Percentiles rank a stretch among this genome's conserved stretches.
Evolutionary conservation across 2,113 vertebrate genomes (phyloP).

Genomic region (Triplophysa tibetana): DNA sequence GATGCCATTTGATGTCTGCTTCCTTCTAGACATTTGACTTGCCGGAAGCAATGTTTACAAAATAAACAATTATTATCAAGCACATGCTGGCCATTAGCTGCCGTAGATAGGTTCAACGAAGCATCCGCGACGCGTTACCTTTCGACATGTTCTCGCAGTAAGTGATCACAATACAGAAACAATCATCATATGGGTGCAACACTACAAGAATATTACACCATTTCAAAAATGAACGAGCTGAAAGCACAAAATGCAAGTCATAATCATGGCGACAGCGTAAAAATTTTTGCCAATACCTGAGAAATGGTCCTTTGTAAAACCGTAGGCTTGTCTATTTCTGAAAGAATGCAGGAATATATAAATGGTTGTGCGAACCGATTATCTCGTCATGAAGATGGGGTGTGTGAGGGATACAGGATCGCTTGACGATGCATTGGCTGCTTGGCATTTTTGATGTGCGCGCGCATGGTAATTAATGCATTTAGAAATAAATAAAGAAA

Average conservation of each 20-base stretch:
- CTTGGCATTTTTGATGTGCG: constrained; percentile 49
- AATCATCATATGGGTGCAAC: not conserved
- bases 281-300: constrained; percentile 60
- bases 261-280: not conserved
- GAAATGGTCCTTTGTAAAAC: constrained; percentile 47
- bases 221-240: not conserved
- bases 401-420: constrained; percentile 69
- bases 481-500: not conserved
- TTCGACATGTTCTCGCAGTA: not conserved
- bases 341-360: constrained; percentile 24
- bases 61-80: not conserved
- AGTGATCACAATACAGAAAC: not conserved
- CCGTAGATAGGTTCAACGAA: not conserved
- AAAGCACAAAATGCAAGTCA: constrained; percentile 29
- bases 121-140: not conserved
- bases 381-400: constrained; percentile 39
- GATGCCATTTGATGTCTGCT: constrained; percentile 9
- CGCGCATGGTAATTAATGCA: constrained; percentile 14
- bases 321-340: constrained; percentile 36
- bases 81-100: not conserved
- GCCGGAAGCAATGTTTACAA: not conserved
- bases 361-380: constrained; percentile 54
- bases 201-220: not conserved
- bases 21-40: not conserved
- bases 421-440: constrained; percentile 72